Percentiles rank a stretch among this genome's conserved stretches.
Evolutionary conservation across 2,888 invertebrate genomes (phyloP).

Genomic region (Drosophila kambysellisi): DNA sequence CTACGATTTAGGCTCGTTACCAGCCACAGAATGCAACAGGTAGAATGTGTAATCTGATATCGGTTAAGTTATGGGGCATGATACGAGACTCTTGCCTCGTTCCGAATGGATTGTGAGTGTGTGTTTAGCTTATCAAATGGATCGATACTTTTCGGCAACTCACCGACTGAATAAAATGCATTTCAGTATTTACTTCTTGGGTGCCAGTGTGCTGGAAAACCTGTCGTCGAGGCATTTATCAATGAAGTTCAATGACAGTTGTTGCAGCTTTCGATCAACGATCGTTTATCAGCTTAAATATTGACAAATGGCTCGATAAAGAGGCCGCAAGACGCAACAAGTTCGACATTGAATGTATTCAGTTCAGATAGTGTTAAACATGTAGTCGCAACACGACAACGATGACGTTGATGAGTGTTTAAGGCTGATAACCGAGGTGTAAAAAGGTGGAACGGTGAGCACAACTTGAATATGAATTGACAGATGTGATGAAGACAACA

Average conservation of each 20-base stretch:
- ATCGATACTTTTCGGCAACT: constrained; percentile 58
- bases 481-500: constrained; percentile 6
- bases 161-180: constrained; percentile 21
- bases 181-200: constrained; percentile 19
- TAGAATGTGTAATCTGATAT: constrained; percentile 63
- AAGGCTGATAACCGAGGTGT: constrained; percentile 38
- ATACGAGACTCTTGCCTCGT: constrained; percentile 24
- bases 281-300: constrained; percentile 71
- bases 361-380: constrained; percentile 45
- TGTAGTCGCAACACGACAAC: constrained; percentile 27
- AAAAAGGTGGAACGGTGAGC: constrained; percentile 19
- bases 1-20: constrained; percentile 49
- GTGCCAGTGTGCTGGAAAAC: constrained; percentile 32
- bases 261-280: constrained; percentile 64
- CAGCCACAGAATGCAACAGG: constrained; percentile 41
- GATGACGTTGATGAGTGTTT: constrained; percentile 57
- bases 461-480: constrained; percentile 18
- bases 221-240: constrained; percentile 62
- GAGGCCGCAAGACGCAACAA: constrained; percentile 30
- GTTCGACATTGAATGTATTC: constrained; percentile 32
- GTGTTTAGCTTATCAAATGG: constrained; percentile 67
- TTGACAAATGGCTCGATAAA: constrained; percentile 71
- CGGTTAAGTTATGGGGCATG: constrained; percentile 35
- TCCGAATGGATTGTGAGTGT: constrained; percentile 38
- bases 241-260: constrained; percentile 80